phyloP scores from a whole-genome alignment of 2,113 vertebrate genomes.

The Oryzias melastigma region DNA sequence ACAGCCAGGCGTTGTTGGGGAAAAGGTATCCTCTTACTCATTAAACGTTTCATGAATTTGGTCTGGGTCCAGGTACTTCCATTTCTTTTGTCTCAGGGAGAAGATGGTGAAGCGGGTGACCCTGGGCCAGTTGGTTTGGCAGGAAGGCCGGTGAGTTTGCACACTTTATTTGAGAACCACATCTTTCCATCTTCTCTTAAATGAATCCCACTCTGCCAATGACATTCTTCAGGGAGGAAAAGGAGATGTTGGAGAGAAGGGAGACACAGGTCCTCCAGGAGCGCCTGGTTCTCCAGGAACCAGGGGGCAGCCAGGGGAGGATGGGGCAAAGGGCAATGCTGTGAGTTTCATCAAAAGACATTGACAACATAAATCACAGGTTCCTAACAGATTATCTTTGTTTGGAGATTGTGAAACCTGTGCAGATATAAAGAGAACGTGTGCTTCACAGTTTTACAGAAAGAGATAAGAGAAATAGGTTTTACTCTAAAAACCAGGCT shows the following conservation, averaged over 20 bases:
- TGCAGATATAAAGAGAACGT: too few species aligned
- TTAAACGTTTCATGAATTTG: too few species aligned
- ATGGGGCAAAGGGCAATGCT: conserved; percentile 91
- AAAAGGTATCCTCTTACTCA: conserved; percentile 80
- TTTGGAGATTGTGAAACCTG: neutral
- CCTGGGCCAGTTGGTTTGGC: conserved; percentile 70
- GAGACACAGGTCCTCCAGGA: conserved; percentile 88
- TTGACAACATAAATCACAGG: neutral
- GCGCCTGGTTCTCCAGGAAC: conserved; percentile 90
- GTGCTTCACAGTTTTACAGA: too few species aligned
- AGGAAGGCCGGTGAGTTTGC: conserved; percentile 64
- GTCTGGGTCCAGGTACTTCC: too few species aligned
- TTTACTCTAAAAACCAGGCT: too few species aligned
- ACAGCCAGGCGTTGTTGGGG: conserved; percentile 88
- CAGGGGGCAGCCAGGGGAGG: conserved; percentile 89
- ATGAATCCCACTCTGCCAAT: conserved; percentile 1
- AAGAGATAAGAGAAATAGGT: too few species aligned
- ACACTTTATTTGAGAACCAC: too few species aligned
- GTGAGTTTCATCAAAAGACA: conserved; percentile 64
- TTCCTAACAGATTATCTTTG: neutral
- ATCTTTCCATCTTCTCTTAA: neutral
- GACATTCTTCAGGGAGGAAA: conserved; percentile 74
- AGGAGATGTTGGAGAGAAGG: conserved; percentile 95
- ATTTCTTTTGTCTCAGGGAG: conserved; percentile 60
- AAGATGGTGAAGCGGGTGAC: conserved; percentile 77